Conservation (phyloP, 1,140 invertebrate genomes). For the Polypedilum vanderplanki region DNA sequence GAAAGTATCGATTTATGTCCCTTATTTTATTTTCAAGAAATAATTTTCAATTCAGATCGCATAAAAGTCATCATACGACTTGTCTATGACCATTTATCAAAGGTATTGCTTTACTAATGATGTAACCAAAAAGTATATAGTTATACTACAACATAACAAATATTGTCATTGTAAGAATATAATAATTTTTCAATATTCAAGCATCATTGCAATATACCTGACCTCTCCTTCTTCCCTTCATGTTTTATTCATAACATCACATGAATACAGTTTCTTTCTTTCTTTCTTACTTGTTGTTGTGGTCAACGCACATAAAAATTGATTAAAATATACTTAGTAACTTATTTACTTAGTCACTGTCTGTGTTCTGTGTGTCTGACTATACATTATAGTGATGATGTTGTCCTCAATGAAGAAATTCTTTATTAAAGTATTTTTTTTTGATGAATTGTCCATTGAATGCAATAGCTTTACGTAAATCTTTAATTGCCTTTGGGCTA, state of each 20-base stretch:
- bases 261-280: not conserved
- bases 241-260: conserved; percentile 15
- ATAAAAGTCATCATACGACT: not conserved
- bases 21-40: not conserved
- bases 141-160: not conserved
- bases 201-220: conserved; percentile 21
- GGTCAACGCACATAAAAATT: not conserved
- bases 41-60: conserved; percentile 27
- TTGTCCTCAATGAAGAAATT: too few relatives aligned
- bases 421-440: not conserved
- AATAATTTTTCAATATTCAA: conserved; percentile 29
- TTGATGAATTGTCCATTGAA: not conserved
- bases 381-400: too few relatives aligned
- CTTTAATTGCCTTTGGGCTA: not conserved
- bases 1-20: conserved; percentile 22
- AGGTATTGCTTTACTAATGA: not conserved
- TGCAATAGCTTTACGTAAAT: not conserved
- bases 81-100: not conserved
- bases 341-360: too few relatives aligned
- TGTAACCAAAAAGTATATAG: conserved; percentile 13
- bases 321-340: not conserved
- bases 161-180: not conserved
- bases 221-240: conserved; percentile 20
- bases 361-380: too few relatives aligned
- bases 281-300: not conserved